Evolutionary conservation across 2,113 vertebrate species (phyloP), one percentile per base, ranked within the genome.

Genomic region (Actinemys pallida): DNA sequence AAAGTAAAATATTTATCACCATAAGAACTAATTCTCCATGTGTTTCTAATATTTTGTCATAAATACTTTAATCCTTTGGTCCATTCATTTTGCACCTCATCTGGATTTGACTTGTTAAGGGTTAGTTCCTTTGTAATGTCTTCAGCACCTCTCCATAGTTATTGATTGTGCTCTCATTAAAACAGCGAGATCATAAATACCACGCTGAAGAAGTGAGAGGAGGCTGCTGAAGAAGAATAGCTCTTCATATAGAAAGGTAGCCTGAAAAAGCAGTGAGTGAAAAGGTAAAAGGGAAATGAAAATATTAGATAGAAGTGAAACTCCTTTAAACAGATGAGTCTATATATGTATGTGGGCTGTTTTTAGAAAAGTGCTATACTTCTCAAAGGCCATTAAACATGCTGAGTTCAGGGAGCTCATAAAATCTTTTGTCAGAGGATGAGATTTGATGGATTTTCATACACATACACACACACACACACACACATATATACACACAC

Each of bases 241-340:
- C 91, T 90, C 94, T 92, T 94, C 76, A 59, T 92, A 52, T 87
- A 92, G 91, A 85, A 93, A 97, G 93, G 79, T 87, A 81, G 88
- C 88, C 87, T 82, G 92, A 90, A 90, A 97, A 97, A 97, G 85
- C 84, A 84, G 72, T 29, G 4, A 78, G 54, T 0, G 1, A 91
- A 86, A 85, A 97, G 92, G 94, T 96, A 95, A 98, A 98, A 88
- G 92, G 97, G 98, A 98, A 98, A 97, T 0, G 96, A 98, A 92
- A 98, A 89, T 39, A 8, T 25, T 50, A 31, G 90, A 93, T 96
- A 97, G 97, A 98, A 98, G 97, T 97, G 96, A 98, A 98, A 97
- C 97, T 93, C 89, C 8, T 45, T 65, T 29, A 92, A 80, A 39
- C 88, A 81, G 50, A 82, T 53, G 54, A 81, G 82, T 27, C 17